Evolutionary conservation across 2,113 vertebrate species (phyloP).

Genomic region (Blennius ocellaris): DNA sequence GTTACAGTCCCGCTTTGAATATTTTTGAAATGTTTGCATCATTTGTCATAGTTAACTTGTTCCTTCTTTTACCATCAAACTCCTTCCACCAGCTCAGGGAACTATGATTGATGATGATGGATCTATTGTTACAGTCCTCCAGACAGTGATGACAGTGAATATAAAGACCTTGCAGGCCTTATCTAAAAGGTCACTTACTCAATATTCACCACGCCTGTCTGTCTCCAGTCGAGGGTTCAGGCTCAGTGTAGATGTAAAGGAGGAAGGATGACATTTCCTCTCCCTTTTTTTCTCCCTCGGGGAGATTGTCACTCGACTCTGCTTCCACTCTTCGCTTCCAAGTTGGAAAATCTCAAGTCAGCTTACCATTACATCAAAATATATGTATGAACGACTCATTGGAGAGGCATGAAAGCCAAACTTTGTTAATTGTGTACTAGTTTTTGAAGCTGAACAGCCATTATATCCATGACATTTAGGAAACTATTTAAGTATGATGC

Average conservation of each 20-base stretch:
- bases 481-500: not conserved
- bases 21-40: constrained; percentile 23
- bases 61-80: constrained; percentile 1
- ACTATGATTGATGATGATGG: constrained; percentile 73
- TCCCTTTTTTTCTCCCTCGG: constrained; percentile 26
- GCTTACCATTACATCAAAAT: not conserved
- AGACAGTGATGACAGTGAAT: constrained; percentile 59
- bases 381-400: not conserved
- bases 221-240: constrained; percentile 28
- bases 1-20: not conserved
- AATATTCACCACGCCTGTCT: constrained; percentile 57
- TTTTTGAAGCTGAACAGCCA: not conserved
- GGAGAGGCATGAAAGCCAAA: not conserved
- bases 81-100: constrained; percentile 16
- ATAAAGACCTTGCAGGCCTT: constrained; percentile 55
- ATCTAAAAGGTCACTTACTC: constrained; percentile 73
- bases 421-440: not conserved
- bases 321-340: constrained; percentile 7
- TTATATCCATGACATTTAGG: not conserved
- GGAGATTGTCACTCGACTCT: constrained; percentile 29
- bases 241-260: constrained; percentile 28
- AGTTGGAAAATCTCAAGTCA: constrained; percentile 19
- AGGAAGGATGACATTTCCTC: constrained; percentile 65
- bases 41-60: constrained; percentile 23
- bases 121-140: constrained; percentile 54